phyloP scores from a whole-genome alignment of 2,797 vertebrate genomes.

The Hippopotamyrus pictus region DNA sequence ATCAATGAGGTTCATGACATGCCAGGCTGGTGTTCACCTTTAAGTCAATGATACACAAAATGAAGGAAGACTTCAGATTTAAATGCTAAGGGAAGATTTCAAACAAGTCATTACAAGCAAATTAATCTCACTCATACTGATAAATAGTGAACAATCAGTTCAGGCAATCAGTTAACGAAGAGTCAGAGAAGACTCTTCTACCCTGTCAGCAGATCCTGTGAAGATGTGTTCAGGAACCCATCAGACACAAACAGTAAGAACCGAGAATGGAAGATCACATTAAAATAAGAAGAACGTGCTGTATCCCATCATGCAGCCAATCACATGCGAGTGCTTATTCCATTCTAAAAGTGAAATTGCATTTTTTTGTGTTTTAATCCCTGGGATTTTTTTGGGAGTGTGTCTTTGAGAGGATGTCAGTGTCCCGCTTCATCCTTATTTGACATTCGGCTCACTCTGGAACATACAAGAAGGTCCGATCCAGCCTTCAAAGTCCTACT shows the following conservation, averaged over 20 bases:
- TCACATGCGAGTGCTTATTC: background rate
- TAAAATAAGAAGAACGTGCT: background rate
- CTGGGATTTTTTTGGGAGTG: background rate
- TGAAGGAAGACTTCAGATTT: slow-evolving; percentile 5
- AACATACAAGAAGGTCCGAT: background rate
- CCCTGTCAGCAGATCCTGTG: background rate
- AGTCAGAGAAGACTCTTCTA: background rate
- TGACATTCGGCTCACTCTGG: background rate
- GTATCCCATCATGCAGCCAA: background rate
- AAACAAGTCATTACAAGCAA: background rate
- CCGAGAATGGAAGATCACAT: background rate
- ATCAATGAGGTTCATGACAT: background rate
- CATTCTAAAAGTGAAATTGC: background rate
- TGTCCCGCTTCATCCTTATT: background rate
- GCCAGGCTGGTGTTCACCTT: background rate
- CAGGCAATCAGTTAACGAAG: background rate
- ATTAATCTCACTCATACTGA: background rate
- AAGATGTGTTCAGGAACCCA: background rate
- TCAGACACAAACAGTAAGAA: background rate
- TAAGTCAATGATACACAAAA: background rate
- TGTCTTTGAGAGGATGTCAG: background rate
- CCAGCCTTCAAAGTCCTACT: background rate
- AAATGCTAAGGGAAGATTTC: background rate
- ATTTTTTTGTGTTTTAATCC: slow-evolving; percentile 4
- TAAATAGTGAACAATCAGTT: background rate